Conservation (phyloP, 2,113 vertebrate species). For the Symphodus melops region DNA sequence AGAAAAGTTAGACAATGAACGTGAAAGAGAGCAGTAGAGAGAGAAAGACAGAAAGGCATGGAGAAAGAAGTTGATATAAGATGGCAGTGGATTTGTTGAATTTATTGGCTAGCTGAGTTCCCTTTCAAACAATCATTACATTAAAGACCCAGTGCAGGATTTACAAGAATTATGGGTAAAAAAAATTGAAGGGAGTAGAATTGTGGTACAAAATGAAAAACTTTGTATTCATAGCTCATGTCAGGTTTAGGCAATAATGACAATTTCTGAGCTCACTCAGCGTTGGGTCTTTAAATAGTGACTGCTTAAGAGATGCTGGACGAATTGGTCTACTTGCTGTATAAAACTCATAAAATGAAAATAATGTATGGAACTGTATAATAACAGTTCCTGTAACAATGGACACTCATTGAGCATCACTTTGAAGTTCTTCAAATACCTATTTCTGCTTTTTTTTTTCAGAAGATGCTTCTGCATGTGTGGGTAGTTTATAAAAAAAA, state of each 20-base stretch:
- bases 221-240: not conserved
- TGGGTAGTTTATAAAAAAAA: not conserved
- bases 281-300: slow-evolving; percentile 64
- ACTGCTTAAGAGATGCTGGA: slow-evolving; percentile 63
- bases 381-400: slow-evolving; percentile 24
- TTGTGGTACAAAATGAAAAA: too few relatives aligned
- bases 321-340: slow-evolving; percentile 47
- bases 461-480: not conserved
- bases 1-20: slow-evolving; percentile 60
- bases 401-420: not conserved
- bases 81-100: slow-evolving; percentile 61
- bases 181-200: too few relatives aligned
- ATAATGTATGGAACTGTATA: slow-evolving; percentile 58
- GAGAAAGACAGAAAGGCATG: slow-evolving; percentile 23
- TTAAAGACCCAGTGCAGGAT: slow-evolving; percentile 53
- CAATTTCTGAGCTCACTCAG: not conserved
- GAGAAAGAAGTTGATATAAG: slow-evolving; percentile 48
- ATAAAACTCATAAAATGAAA: slow-evolving; percentile 77
- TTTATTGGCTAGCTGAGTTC: slow-evolving; percentile 44
- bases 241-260: not conserved
- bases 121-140: slow-evolving; percentile 62
- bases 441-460: not conserved
- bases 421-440: not conserved
- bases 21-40: slow-evolving; percentile 30
- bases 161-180: too few relatives aligned